Conservation (phyloP, 2,888 invertebrate species). For the Bellardia pandia region DNA sequence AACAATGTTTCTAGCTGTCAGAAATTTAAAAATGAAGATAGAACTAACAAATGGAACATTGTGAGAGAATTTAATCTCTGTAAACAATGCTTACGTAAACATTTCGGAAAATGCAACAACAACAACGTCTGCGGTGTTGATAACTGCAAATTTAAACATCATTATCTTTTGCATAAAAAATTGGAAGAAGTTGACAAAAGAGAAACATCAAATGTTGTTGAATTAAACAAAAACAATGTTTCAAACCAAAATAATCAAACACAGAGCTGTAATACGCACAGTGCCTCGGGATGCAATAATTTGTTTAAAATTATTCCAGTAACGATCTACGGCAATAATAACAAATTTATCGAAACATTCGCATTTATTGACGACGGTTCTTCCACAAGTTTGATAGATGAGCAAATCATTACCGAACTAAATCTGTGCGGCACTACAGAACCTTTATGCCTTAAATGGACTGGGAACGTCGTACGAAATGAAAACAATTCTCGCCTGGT, state of each 20-base stretch:
- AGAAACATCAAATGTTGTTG: background rate
- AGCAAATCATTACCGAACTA: conserved; percentile 34
- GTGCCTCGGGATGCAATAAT: background rate
- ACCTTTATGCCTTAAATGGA: conserved; percentile 43
- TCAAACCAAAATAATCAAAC: conserved; percentile 31
- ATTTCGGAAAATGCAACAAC: conserved; percentile 25
- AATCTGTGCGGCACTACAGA: conserved; percentile 29
- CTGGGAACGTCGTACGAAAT: conserved; percentile 15
- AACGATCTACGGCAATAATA: conserved; percentile 7
- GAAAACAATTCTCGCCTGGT: conserved; percentile 17
- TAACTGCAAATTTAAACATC: conserved; percentile 31
- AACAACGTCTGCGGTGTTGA: conserved; percentile 17
- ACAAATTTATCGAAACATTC: conserved; percentile 27
- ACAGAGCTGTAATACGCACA: conserved; percentile 10
- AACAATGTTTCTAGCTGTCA: conserved; percentile 30
- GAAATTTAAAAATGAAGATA: conserved; percentile 1
- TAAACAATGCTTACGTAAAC: conserved; percentile 39
- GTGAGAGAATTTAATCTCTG: conserved; percentile 31
- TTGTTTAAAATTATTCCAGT: conserved; percentile 36
- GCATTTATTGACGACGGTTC: conserved; percentile 34
- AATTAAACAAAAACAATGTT: conserved; percentile 17
- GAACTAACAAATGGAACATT: conserved; percentile 12
- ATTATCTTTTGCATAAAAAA: conserved; percentile 29
- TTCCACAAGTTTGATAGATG: conserved; percentile 41
- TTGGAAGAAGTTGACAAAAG: conserved; percentile 3